Evolutionary conservation across 2,113 vertebrate genomes (phyloP).

Genomic region (Castor canadensis): DNA sequence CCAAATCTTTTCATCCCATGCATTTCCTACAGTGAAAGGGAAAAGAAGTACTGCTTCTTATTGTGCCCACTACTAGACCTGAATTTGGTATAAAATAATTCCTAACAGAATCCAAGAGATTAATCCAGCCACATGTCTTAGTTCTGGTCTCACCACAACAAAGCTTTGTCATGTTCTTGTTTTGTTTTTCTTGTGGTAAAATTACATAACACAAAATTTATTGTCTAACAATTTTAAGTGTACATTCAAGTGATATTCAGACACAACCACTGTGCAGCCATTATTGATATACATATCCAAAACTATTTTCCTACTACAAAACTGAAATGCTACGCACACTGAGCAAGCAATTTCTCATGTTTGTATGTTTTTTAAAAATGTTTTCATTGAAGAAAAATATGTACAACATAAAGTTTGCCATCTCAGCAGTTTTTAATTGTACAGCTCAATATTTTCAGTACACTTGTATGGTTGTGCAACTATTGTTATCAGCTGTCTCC

Average conservation of each 20-base stretch:
- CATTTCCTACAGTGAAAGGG: neutral
- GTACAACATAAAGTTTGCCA: neutral
- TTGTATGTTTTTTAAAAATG: neutral
- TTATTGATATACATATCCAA: no score
- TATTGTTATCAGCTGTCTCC: neutral
- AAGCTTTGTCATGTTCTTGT: neutral
- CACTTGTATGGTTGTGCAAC: neutral
- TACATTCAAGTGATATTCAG: neutral
- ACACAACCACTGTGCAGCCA: no score
- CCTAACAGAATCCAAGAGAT: neutral
- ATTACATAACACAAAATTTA: neutral
- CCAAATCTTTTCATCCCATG: neutral
- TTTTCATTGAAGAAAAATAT: neutral
- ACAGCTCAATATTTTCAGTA: neutral
- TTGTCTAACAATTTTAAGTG: neutral
- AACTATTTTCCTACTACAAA: neutral
- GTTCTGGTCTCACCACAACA: neutral
- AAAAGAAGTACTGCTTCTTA: neutral
- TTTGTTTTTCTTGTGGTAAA: neutral
- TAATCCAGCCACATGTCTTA: neutral
- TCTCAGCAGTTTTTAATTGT: neutral
- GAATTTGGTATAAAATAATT: neutral
- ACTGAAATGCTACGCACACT: neutral
- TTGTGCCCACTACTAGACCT: neutral
- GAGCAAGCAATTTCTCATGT: neutral